These are phyloP conservation scores for Polylopha cassiicola DNA, from an alignment of 2,888 invertebrate species.

Conservation along the genomic window DNA sequence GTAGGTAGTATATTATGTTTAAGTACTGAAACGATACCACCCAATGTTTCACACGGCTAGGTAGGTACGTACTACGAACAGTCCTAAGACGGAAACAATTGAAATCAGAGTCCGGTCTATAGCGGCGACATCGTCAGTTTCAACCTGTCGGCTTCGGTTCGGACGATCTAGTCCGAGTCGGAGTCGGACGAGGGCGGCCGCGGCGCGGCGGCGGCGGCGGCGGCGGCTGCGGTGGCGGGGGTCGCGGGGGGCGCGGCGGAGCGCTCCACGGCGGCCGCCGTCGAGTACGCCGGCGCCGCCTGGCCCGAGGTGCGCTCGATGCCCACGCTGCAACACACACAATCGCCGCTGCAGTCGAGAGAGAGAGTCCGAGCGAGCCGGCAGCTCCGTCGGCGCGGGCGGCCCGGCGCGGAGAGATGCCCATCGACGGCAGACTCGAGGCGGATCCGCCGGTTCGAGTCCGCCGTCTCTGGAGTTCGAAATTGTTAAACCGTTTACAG, in stretches of 20 bases:
- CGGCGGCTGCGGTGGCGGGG: slow-evolving; percentile 31
- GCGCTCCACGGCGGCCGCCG: slow-evolving; percentile 30
- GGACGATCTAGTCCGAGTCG: slow-evolving; percentile 51
- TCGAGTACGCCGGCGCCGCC: slow-evolving; percentile 59
- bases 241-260: slow-evolving; percentile 31
- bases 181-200: slow-evolving; percentile 63
- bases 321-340: slow-evolving; percentile 79
- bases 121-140: no score
- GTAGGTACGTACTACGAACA: no score
- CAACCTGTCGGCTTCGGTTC: no score
- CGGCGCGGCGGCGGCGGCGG: slow-evolving; percentile 33
- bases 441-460: no score
- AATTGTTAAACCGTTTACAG: no score
- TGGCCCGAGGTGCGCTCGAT: slow-evolving; percentile 86
- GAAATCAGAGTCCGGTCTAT: no score
- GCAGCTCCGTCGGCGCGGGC: not conserved
- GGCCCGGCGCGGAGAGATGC: not conserved
- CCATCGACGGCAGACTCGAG: no score
- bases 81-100: no score
- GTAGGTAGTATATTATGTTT: no score
- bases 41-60: no score
- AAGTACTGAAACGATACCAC: no score
- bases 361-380: not conserved
- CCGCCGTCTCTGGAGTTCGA: no score
- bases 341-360: not conserved